Evolutionary conservation across 2,797 vertebrate species (phyloP).

Genomic region (Erethizon dorsatum): DNA sequence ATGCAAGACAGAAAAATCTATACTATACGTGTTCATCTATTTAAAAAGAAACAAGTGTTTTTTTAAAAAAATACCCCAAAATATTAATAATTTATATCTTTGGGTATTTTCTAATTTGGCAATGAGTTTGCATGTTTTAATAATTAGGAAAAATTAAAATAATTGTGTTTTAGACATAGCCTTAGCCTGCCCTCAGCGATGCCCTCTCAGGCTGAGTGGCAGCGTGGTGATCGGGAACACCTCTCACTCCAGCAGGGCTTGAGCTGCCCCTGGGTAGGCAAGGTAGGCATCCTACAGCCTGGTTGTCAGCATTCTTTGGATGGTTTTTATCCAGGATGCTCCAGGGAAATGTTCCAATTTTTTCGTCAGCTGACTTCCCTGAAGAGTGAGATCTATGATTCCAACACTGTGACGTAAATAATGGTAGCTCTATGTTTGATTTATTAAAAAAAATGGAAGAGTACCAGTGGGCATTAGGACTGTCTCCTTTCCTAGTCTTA

Average conservation of each 20-base stretch:
- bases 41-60: background rate
- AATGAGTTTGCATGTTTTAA: background rate
- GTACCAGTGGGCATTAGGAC: background rate
- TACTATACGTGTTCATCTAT: background rate
- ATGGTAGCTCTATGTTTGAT: background rate
- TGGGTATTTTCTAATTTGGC: background rate
- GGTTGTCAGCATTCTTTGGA: background rate
- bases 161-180: background rate
- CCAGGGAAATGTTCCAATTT: background rate
- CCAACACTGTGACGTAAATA: background rate
- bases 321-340: background rate
- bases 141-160: conserved; percentile 21
- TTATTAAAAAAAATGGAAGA: background rate
- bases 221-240: background rate
- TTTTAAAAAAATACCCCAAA: conserved; percentile 22
- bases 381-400: background rate
- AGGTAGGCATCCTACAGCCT: background rate
- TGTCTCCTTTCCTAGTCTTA: background rate
- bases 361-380: background rate
- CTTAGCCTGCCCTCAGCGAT: background rate
- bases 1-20: background rate
- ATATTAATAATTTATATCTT: background rate
- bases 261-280: background rate
- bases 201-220: background rate
- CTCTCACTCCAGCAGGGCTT: background rate